Evolutionary conservation across 2,888 invertebrate genomes (phyloP), one percentile per base, ranked within the genome.

Genomic region (Itoplectis maculator): DNA sequence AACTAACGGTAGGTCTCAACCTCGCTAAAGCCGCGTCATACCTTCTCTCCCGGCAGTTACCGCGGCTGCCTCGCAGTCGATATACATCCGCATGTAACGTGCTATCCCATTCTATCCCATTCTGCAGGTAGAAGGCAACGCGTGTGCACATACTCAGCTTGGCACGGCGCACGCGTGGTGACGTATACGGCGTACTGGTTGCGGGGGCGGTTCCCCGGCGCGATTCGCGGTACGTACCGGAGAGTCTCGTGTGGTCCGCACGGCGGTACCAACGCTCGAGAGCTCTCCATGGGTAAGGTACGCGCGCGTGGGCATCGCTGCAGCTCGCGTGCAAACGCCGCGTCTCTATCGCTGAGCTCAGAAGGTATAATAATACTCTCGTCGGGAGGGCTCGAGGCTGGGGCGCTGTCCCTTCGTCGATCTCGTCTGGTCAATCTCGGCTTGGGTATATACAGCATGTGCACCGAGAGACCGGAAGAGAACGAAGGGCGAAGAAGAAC

Each of bases 1-100:
- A 83, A 73, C 83, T 88, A 88, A 89, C 89, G 88, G 88, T 88
- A 88, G 87, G 89, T 88, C 86, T 85, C 87, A 87, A 86, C 87
- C 87, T 88, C 86, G 68, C n/a, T n/a, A 20, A 37, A 49, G 63
- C 56, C 61, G 87, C 88, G 86, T 88, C 88, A 87, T 87, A 86
- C 86, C 86, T 87, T 87, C 85, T 84, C 73, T 59, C 63, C n/a
- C n/a, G n/a, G 29, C 29, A 45, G 63, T 66, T 45, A 84, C 79
- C 84, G 87, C 86, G 87, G 85, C 81, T 47, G 61, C 59, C 29
- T 29, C 35, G 79, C 61, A 69, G 59, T 45, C 37, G 61, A 73
- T 61, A 79, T 74, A 82, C 79, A 76, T 82, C 73, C 79, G 63
- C 83, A 40, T 72, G 69, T 49, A 75, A n/a, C 3, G 75, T 63